A percentile compares a stretch with the other conserved stretches of the same genome.
Conservation (phyloP, 2,888 invertebrate genomes). For the Heterodera filipjevi region DNA sequence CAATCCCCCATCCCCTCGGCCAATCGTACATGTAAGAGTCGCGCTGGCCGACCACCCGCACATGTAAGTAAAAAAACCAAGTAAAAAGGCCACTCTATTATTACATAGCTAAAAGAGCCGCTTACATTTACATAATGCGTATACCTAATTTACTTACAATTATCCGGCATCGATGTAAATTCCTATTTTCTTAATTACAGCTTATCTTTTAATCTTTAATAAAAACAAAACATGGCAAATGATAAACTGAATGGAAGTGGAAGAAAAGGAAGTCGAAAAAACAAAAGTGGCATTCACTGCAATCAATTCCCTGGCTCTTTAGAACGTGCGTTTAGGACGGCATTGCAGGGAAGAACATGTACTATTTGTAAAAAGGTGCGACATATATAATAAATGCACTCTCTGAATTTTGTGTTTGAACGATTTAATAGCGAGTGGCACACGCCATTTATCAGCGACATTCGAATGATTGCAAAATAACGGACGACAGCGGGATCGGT, state of each 20-base stretch:
- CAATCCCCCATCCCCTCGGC: no score
- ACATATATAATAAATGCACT: not conserved
- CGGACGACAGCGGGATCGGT: not conserved
- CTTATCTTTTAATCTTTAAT: not conserved
- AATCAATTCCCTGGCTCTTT: not conserved
- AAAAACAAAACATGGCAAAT: not conserved
- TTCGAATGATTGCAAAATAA: slow-evolving; percentile 23
- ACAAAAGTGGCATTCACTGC: not conserved
- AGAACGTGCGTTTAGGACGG: not conserved
- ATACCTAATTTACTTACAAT: no score
- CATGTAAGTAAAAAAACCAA: no score
- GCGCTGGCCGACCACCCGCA: no score
- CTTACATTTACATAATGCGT: no score
- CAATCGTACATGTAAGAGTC: no score
- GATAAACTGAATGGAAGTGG: not conserved
- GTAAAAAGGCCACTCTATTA: no score
- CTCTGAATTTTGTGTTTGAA: not conserved
- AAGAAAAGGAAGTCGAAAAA: not conserved
- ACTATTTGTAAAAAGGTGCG: not conserved
- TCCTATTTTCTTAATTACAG: no score
- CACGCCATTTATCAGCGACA: slow-evolving; percentile 26
- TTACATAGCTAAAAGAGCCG: no score
- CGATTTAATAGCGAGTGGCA: slow-evolving; percentile 8
- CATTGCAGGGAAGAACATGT: not conserved
- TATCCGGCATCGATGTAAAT: no score